Evolutionary conservation across 2,797 vertebrate species (phyloP), one percentile per base, ranked within the genome.

Genomic region (Yasuhikotakia modesta): DNA sequence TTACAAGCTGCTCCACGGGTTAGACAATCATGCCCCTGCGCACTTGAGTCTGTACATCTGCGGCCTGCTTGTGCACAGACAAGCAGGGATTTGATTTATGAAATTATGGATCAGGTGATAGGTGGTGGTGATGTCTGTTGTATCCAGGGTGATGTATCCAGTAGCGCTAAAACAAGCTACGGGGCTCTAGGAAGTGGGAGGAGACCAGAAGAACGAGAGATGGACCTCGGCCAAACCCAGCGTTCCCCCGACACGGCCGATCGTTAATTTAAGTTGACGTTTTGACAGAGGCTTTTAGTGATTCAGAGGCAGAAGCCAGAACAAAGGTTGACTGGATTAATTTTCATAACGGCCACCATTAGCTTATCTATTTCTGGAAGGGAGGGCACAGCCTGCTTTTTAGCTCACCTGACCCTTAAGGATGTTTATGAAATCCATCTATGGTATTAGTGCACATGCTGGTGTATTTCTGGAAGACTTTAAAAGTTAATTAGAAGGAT

Each of bases 251-350:
- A 90, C 86, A 87, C 83, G 78, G 50, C 73, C 63, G 43, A 80
- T 87, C 86, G 82, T 91, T 91, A 91, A 93, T 91, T 86, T 39
- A 64, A 84, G 84, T 84, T 80, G 90, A 91, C 76, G 79, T 86
- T 89, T 82, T 88, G 92, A 91, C 88, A 89, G 86, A 82, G 55
- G 86, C 90, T 91, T 90, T 92, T 90, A 90, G 87, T 78, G 87
- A 87, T 90, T 90, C 86, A 84, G 70, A 86, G 88, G 81, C 83
- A 79, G 87, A 85, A 89, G 85, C 87, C 88, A 85, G 79, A 64
- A n/a, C 73, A 63, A 80, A 76, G 85, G 88, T 89, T 88, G 88
- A 84, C 88, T 83, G 83, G 88, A 90, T 88, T 90, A 87, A 90
- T 90, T 90, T 81, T 82, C 85, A 85, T 87, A 91, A 86, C 73